phyloP scores from a whole-genome alignment of 2,888 invertebrate species.

The Macaria notata region DNA sequence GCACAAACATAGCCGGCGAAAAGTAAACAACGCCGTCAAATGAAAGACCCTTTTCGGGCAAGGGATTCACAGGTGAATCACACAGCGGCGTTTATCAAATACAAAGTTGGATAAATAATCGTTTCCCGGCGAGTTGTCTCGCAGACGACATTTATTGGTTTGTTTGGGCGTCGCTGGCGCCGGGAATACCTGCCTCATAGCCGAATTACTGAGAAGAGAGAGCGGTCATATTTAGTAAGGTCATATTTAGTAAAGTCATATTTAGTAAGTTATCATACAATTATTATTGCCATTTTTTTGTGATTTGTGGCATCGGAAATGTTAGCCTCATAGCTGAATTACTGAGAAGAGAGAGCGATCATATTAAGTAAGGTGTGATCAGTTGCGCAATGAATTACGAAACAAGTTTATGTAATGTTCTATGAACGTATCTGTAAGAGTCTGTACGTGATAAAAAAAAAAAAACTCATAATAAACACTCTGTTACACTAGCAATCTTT shows the following conservation, averaged over 20 bases:
- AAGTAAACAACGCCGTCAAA: constrained; percentile 7
- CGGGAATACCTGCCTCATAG: constrained; percentile 50
- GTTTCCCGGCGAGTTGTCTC: constrained; percentile 57
- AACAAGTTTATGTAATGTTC: too few relatives aligned
- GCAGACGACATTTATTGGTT: constrained; percentile 68
- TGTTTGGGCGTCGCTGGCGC: constrained; percentile 66
- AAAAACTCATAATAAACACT: too few relatives aligned
- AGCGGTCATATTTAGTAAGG: constrained; percentile 1
- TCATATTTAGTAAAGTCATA: too few relatives aligned
- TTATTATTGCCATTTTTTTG: too few relatives aligned
- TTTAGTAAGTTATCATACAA: too few relatives aligned
- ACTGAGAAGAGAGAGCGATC: not conserved
- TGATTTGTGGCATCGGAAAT: constrained; percentile 63
- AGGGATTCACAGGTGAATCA: constrained; percentile 35
- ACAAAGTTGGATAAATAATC: constrained; percentile 63
- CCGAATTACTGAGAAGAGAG: constrained; percentile 4
- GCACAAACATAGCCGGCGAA: not conserved
- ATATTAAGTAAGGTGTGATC: not conserved
- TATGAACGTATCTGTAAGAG: too few relatives aligned
- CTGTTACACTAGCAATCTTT: too few relatives aligned
- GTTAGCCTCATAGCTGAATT: constrained; percentile 45
- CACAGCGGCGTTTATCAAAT: constrained; percentile 46
- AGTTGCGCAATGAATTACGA: too few relatives aligned
- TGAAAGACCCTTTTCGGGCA: constrained; percentile 29
- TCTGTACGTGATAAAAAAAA: too few relatives aligned